Conservation (phyloP, 2,888 invertebrate species). For the Strigamia transsilvanica region DNA sequence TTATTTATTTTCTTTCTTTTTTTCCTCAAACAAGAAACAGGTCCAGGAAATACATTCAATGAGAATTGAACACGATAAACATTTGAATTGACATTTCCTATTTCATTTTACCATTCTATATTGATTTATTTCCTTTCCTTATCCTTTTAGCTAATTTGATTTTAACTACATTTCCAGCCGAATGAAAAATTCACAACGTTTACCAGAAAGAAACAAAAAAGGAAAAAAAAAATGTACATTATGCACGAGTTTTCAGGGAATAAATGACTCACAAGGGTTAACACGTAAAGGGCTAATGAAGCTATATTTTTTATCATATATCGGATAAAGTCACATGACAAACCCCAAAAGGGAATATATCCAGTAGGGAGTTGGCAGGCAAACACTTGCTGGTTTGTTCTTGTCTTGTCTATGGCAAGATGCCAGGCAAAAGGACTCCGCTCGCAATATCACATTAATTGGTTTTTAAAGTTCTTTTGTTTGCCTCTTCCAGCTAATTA, state of each 20-base stretch:
- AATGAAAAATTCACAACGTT: conserved; percentile 13
- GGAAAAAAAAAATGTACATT: background rate
- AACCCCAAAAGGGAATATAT: conserved; percentile 5
- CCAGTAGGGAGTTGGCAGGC: conserved; percentile 45
- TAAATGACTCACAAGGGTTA: background rate
- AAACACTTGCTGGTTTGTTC: conserved; percentile 10
- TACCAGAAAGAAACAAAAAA: background rate
- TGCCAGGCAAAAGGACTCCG: conserved; percentile 42
- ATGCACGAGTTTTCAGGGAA: background rate
- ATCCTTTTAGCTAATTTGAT: background rate
- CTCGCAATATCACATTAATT: conserved; percentile 44
- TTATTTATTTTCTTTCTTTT: no score
- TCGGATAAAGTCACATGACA: conserved; percentile 20
- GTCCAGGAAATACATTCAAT: background rate
- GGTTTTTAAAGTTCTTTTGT: conserved; percentile 49
- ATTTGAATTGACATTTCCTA: conserved; percentile 14
- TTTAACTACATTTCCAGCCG: conserved; percentile 10
- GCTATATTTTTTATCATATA: conserved; percentile 36
- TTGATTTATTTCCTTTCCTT: background rate
- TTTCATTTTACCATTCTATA: background rate
- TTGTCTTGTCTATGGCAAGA: conserved; percentile 25
- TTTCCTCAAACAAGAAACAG: background rate
- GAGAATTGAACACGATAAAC: background rate
- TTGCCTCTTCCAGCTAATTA: conserved; percentile 47
- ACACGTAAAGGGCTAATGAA: conserved; percentile 19